phyloP scores from a whole-genome alignment of 2,888 invertebrate genomes.

The Spodoptera littoralis region DNA sequence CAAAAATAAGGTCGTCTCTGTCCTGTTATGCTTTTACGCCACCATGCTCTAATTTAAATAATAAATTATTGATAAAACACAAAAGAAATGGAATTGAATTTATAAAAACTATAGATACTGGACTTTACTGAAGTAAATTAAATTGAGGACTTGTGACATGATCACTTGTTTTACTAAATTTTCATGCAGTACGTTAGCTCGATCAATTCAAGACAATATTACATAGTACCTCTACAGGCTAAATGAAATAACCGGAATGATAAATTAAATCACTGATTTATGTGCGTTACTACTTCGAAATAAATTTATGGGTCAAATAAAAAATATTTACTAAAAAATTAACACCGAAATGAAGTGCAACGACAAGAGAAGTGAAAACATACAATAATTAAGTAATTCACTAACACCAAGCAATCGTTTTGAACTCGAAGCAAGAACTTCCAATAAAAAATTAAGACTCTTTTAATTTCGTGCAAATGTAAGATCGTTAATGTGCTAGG shows the following conservation, averaged over 20 bases:
- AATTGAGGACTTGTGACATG: constrained; percentile 59
- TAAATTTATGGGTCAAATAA: constrained; percentile 67
- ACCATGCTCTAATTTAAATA: constrained; percentile 70
- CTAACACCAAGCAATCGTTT: constrained; percentile 85
- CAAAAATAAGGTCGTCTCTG: constrained; percentile 43
- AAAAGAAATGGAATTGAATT: constrained; percentile 45
- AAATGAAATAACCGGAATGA: constrained; percentile 75
- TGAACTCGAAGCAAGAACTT: constrained; percentile 84
- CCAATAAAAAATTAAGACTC: constrained; percentile 69
- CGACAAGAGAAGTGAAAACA: constrained; percentile 82
- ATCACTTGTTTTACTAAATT: constrained; percentile 59
- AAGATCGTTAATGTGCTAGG: constrained; percentile 86
- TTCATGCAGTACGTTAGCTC: constrained; percentile 82
- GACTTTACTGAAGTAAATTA: constrained; percentile 54
- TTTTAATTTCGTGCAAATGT: constrained; percentile 84
- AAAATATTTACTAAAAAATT: constrained; percentile 66
- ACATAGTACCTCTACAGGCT: constrained; percentile 81
- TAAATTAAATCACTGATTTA: constrained; percentile 66
- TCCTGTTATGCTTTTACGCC: constrained; percentile 61
- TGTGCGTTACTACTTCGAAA: constrained; percentile 76
- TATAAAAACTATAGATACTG: constrained; percentile 56
- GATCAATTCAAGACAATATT: constrained; percentile 76
- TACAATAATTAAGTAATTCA: constrained; percentile 73
- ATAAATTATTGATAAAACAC: constrained; percentile 41
- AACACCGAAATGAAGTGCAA: constrained; percentile 85